Evolutionary conservation across 1,140 invertebrate species (phyloP), one percentile per base, ranked within the genome.

Genomic region (Lethrus apterus): DNA sequence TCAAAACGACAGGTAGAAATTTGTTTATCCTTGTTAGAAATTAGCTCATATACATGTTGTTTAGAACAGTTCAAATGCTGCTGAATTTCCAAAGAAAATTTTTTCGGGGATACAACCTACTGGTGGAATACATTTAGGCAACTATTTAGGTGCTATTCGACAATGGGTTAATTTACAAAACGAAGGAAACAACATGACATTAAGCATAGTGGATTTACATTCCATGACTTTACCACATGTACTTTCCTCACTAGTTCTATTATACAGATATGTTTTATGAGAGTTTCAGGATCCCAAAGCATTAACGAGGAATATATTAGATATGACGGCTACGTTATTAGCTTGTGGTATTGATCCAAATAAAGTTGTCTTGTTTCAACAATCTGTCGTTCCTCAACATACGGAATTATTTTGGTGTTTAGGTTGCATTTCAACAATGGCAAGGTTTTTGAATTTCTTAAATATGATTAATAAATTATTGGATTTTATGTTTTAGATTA

Each of bases 41-140:
- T n/a, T n/a, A n/a, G n/a, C n/a, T n/a, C n/a, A n/a, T n/a, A n/a
- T n/a, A n/a, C n/a, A n/a, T n/a, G n/a, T n/a, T n/a, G n/a, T 29
- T 7, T 26, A 42, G 40, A 26, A 15, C 17, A 42, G 40, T 11
- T 24, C 21, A 2, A 21, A 42, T 23, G 8, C 40, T 15, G 15
- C 23, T 15, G 29, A 14, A 17, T 48, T 43, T 52, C 71, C 73
- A 0, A 69, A 65, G 30, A 74, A 75, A 56, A 75, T 94, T 58
- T 86, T 98, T 58, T 93, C 93, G 7, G 96, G 93, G 9, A 87
- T 99, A 62, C 96, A 99, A 68, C 95, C 96, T 2, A 97, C 95
- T 3, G 94, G 95, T 13, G 70, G 79, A 3, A 70, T 96, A 31
- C 96, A 99, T 70, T 71, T 99, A 34, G 96, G 96, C 2, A 99